Evolutionary conservation across 1,140 invertebrate genomes (phyloP).

Genomic region (Drosophila ananassae): DNA sequence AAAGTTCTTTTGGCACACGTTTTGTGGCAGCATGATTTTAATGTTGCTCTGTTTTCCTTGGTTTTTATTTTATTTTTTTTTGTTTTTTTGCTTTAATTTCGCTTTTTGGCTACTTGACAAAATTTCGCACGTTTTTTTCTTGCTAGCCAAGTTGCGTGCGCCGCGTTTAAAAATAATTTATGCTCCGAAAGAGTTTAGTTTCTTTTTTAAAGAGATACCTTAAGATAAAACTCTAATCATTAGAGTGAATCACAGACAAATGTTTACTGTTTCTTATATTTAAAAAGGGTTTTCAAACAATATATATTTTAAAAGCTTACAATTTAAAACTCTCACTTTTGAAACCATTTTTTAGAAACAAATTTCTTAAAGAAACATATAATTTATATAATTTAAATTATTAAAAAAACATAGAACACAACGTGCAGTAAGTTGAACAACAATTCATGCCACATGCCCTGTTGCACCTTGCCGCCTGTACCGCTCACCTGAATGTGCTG

Average conservation of each 20-base stretch:
- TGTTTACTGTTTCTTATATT: not conserved
- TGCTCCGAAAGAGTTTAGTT: slow-evolving; percentile 6
- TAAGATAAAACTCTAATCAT: slow-evolving; percentile 11
- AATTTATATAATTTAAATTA: not conserved
- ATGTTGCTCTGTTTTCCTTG: slow-evolving; percentile 24
- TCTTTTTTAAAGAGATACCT: not conserved
- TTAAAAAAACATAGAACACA: not conserved
- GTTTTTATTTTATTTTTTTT: not conserved
- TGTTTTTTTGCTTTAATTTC: slow-evolving; percentile 19
- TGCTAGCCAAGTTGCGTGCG: slow-evolving; percentile 23
- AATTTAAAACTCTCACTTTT: too few relatives aligned
- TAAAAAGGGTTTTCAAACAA: not conserved
- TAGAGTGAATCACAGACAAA: slow-evolving; percentile 21
- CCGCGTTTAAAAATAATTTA: slow-evolving; percentile 47
- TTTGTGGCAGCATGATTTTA: slow-evolving; percentile 40
- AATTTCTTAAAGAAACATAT: too few relatives aligned
- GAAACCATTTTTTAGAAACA: too few relatives aligned
- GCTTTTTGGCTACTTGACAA: slow-evolving; percentile 55
- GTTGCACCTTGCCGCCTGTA: not conserved
- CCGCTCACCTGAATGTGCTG: slow-evolving; percentile 86
- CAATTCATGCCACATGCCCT: slow-evolving; percentile 12
- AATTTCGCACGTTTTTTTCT: slow-evolving; percentile 37
- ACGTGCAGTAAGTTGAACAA: slow-evolving; percentile 20
- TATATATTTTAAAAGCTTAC: not conserved
- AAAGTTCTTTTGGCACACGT: slow-evolving; percentile 49